These are phyloP conservation scores for Scytalopus superciliaris DNA, from an alignment of 2,113 vertebrate genomes.

Conservation along the genomic window DNA sequence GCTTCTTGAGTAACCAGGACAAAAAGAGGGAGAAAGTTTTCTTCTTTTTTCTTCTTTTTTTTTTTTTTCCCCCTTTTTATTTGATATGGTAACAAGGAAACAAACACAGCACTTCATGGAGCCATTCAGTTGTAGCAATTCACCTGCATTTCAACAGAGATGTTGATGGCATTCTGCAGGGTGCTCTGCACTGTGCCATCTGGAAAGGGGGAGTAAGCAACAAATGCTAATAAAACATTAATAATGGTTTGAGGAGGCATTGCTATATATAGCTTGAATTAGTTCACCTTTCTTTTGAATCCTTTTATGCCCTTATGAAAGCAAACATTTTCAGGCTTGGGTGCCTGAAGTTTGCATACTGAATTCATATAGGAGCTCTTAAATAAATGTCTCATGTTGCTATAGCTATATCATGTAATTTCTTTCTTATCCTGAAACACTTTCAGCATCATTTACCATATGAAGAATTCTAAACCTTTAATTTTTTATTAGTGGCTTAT, in stretches of 20 bases:
- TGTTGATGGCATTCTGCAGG: neutral
- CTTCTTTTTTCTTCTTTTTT: neutral
- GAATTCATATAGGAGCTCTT: neutral
- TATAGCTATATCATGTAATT: neutral
- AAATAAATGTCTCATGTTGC: neutral
- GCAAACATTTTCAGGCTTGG: neutral
- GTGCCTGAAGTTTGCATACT: neutral
- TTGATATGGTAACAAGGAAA: neutral
- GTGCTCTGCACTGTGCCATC: neutral
- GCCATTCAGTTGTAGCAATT: neutral
- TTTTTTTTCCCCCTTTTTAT: neutral
- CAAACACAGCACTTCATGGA: neutral
- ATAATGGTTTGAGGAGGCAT: neutral
- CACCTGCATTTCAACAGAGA: neutral
- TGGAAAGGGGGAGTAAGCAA: neutral
- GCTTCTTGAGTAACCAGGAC: neutral
- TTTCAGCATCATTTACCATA: neutral
- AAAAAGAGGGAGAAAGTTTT: neutral
- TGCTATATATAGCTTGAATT: neutral
- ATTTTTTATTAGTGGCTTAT: neutral
- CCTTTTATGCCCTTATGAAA: neutral
- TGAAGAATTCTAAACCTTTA: neutral
- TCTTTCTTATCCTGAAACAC: neutral
- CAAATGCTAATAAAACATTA: neutral
- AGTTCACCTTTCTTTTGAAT: neutral